Evolutionary conservation across 2,113 vertebrate species (phyloP).

Genomic region (Thamnaconus septentrionalis): DNA sequence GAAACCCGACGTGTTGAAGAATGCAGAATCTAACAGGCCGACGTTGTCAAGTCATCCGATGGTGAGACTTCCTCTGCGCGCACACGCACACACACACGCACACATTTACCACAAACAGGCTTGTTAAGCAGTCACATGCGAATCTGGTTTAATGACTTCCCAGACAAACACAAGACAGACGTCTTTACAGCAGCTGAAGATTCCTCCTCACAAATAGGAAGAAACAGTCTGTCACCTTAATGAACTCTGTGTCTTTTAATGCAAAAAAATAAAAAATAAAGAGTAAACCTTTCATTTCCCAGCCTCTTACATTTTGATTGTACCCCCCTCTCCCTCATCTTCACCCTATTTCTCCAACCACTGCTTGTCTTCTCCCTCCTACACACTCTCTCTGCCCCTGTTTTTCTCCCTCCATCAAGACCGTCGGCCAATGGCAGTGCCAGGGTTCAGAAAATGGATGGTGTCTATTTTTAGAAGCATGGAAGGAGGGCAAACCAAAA

Average conservation of each 20-base stretch:
- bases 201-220: not conserved
- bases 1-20: no score
- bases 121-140: constrained; percentile 17
- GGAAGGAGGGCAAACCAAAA: constrained; percentile 75
- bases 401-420: constrained; percentile 56
- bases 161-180: not conserved
- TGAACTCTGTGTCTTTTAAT: no score
- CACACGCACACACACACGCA: no score
- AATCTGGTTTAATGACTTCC: not conserved
- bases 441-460: constrained; percentile 68
- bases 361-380: not conserved
- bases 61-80: no score
- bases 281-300: not conserved
- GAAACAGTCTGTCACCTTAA: no score
- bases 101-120: no score
- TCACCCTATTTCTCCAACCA: not conserved
- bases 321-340: not conserved
- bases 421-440: constrained; percentile 51
- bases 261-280: no score
- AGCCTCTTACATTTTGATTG: not conserved
- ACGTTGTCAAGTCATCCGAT: no score
- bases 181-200: constrained; percentile 11
- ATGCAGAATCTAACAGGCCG: no score
- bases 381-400: constrained; percentile 18
- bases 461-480: constrained; percentile 82